A percentile compares a stretch with the other conserved stretches of the same genome.
Evolutionary conservation across 2,797 vertebrate genomes (phyloP).

Genomic region (Cichlasoma orientale): DNA sequence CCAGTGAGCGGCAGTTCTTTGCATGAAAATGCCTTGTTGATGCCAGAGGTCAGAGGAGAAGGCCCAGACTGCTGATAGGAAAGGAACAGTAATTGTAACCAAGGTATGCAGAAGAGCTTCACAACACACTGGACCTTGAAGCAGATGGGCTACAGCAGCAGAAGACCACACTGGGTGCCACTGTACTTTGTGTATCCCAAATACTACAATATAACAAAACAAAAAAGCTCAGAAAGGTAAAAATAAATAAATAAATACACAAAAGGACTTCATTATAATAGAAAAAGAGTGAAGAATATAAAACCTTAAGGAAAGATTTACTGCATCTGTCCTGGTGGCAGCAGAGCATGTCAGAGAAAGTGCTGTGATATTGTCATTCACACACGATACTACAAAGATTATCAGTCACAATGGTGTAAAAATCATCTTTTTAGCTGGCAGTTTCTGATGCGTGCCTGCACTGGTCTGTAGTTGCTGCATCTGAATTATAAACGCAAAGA

Average conservation of each 20-base stretch:
- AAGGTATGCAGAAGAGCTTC: background rate
- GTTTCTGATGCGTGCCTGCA: background rate
- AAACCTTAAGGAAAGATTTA: too few species aligned
- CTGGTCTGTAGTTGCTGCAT: background rate
- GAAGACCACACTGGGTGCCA: background rate
- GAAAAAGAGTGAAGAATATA: too few species aligned
- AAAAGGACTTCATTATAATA: too few species aligned
- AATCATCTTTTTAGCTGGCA: too few species aligned
- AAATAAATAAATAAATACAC: too few species aligned
- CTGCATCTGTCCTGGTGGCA: too few species aligned
- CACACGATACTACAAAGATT: too few species aligned
- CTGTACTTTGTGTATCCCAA: background rate
- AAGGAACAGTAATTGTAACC: background rate
- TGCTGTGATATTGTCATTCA: too few species aligned
- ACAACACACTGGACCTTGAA: background rate
- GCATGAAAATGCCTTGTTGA: background rate
- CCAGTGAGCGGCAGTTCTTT: background rate
- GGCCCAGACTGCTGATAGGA: background rate
- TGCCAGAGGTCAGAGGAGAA: background rate
- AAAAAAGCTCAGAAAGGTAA: too few species aligned
- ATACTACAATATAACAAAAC: too few species aligned
- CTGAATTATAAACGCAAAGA: slow-evolving; percentile 1
- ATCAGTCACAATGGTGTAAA: too few species aligned
- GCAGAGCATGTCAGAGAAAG: too few species aligned
- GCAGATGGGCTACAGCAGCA: background rate